Base-by-base conservation (phyloP, 2,888 invertebrate genomes). In the Drosophila ezoana region DNA sequence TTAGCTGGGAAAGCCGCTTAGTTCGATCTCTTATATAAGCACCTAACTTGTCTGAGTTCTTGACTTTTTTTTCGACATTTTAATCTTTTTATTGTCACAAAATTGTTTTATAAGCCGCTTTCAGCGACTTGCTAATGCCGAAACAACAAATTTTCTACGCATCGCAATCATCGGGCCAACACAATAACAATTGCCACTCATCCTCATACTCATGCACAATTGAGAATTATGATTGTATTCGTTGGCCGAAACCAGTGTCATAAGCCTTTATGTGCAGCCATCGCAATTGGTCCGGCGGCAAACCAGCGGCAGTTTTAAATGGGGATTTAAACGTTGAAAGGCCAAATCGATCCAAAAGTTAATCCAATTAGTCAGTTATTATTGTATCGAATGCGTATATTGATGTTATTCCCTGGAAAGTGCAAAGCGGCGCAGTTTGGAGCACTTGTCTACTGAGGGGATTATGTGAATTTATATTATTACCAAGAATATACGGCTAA, bases 61-160 rank as follows among this genome's bases (percentile, higher is more conserved):
- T 57, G 52, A 13, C 10, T 45, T 45, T 14, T 35, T 33, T 18
- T 41, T 4, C 40, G 33, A 20, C 33, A 20, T 56, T 52, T 18
- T 57, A 65, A 72, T 62, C 58, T 70, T 60, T 66, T 62, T 57
- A 78, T 70, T 84, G 67, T 78, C 52, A 35, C 47, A 67, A 79
- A 81, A 77, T 79, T 82, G 68, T 70, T 72, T 67, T 72, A 54
- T 82, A 83, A 88, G 86, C 86, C 63, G 71, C 76, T 88, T 82
- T 73, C 28, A 32, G 63, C 72, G 64, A 73, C 72, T 84, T 85
- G 74, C 60, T 72, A 81, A 81, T 79, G 71, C 79, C 63, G 14
- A 63, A 70, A 79, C 68, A 49, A 70, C 66, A 84, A 64, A 73
- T 69, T 72, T 66, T 47, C 62, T 51, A 77, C 61, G 64, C 74